Percentiles rank a stretch among this genome's conserved stretches.
Conservation (phyloP, 2,888 invertebrate species). For the Agrotis clavis region DNA sequence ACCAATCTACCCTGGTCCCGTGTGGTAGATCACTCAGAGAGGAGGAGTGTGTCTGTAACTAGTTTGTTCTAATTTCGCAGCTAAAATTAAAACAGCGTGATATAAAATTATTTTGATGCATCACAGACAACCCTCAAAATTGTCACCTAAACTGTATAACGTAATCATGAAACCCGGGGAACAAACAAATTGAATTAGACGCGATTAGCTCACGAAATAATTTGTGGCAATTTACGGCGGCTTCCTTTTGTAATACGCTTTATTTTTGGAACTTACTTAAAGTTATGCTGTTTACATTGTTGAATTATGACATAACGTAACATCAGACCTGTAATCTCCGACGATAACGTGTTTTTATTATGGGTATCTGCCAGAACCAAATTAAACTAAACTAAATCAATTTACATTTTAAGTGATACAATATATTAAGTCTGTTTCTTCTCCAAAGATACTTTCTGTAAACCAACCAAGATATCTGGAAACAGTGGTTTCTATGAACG, state of each 20-base stretch:
- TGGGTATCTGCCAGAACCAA: too few species aligned
- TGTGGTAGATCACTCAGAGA: too few species aligned
- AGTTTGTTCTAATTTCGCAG: slow-evolving; percentile 5
- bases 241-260: slow-evolving; percentile 39
- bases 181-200: slow-evolving; percentile 57
- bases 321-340: too few species aligned
- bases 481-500: too few species aligned
- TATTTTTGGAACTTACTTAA: slow-evolving; percentile 38
- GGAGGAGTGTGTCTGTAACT: too few species aligned
- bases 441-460: too few species aligned
- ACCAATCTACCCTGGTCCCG: too few species aligned
- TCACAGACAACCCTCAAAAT: slow-evolving; percentile 45
- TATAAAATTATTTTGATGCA: slow-evolving; percentile 49
- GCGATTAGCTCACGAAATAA: slow-evolving; percentile 58
- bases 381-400: too few species aligned
- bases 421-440: too few species aligned
- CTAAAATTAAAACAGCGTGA: slow-evolving; percentile 25
- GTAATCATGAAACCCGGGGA: slow-evolving; percentile 49
- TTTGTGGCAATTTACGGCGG: slow-evolving; percentile 32
- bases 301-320: neutral
- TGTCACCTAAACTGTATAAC: slow-evolving; percentile 47
- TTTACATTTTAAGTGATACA: too few species aligned
- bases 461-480: too few species aligned
- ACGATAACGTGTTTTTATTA: too few species aligned
- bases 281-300: slow-evolving; percentile 31